Conservation (phyloP, 1,140 invertebrate species). For the Dufourea novaeangliae region DNA sequence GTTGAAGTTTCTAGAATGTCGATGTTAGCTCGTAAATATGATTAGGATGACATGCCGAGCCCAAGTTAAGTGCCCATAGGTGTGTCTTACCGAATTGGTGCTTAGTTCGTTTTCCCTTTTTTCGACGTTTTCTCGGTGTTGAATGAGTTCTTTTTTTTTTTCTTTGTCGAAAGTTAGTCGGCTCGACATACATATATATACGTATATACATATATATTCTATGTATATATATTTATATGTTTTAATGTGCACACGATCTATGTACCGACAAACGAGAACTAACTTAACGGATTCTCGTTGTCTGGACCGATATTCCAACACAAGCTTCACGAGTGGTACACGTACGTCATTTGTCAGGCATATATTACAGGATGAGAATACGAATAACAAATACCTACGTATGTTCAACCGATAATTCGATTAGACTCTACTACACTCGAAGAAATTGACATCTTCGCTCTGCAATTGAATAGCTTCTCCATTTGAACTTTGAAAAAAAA, state of each 20-base stretch:
- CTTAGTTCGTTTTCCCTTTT: slow-evolving; percentile 73
- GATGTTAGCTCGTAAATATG: slow-evolving; percentile 74
- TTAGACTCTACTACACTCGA: too few relatives aligned
- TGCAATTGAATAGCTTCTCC: not conserved
- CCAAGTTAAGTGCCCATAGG: slow-evolving; percentile 75
- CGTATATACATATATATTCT: not conserved
- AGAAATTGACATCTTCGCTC: too few relatives aligned
- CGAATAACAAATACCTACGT: not conserved
- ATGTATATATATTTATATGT: not conserved
- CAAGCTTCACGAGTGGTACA: slow-evolving; percentile 60
- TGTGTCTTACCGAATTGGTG: slow-evolving; percentile 74
- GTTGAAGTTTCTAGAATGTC: slow-evolving; percentile 66
- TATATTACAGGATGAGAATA: not conserved
- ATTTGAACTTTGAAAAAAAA: not conserved
- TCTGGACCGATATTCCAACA: slow-evolving; percentile 58
- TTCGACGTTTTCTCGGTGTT: slow-evolving; percentile 69
- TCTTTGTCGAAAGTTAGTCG: slow-evolving; percentile 63
- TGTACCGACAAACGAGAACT: slow-evolving; percentile 53
- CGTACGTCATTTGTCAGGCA: slow-evolving; percentile 45
- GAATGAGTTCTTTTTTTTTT: slow-evolving; percentile 62
- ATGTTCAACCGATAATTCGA: not conserved
- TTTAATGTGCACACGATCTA: slow-evolving; percentile 63
- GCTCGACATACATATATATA: slow-evolving; percentile 51
- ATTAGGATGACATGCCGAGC: slow-evolving; percentile 73
- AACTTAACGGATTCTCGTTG: slow-evolving; percentile 56